Conservation (phyloP, 2,888 invertebrate genomes). For the Andricus quercusramuli region DNA sequence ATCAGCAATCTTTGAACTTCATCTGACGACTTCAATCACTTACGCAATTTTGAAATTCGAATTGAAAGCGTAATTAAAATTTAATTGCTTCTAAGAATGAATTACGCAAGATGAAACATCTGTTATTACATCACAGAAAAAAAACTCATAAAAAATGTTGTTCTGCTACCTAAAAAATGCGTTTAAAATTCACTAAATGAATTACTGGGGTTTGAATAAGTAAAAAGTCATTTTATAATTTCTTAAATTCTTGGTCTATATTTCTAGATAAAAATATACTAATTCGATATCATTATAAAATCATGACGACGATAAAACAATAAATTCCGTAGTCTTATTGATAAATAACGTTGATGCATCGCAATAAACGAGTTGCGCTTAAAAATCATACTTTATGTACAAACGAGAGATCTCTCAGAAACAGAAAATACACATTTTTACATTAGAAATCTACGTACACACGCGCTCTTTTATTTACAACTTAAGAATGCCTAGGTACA, state of each 20-base stretch:
- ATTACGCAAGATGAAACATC: neutral
- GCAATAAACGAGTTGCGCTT: neutral
- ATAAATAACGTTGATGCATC: neutral
- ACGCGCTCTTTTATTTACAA: neutral
- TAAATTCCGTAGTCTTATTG: neutral
- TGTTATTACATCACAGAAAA: neutral
- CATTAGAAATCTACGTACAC: neutral
- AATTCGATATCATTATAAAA: neutral
- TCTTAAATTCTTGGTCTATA: neutral
- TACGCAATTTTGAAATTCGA: neutral
- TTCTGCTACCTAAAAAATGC: neutral
- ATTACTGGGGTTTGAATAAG: neutral
- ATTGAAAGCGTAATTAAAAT: neutral
- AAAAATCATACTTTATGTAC: slow-evolving; percentile 1
- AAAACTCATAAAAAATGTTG: neutral
- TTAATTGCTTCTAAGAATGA: neutral
- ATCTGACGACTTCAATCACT: neutral
- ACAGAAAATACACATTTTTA: slow-evolving; percentile 8
- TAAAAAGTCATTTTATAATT: neutral
- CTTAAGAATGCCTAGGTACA: neutral
- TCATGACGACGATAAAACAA: neutral
- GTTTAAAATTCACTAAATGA: neutral
- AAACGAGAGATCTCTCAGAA: neutral
- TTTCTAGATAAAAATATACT: slow-evolving; percentile 3
- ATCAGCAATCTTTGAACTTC: neutral